Evolutionary conservation across 1,140 invertebrate species (phyloP).

Genomic region (Magallana gigas): DNA sequence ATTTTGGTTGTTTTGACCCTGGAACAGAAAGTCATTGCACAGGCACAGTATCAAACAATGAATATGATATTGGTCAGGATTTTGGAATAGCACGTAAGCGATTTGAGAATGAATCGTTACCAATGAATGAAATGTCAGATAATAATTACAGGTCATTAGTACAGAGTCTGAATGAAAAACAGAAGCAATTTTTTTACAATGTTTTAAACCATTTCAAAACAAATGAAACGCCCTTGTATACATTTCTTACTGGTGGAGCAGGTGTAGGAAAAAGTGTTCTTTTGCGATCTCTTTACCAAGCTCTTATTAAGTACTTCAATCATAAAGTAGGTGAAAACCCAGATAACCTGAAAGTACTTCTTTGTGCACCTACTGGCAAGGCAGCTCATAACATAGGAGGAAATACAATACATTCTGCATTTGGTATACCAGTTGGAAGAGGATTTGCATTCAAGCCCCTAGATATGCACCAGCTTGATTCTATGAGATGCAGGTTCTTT

Average conservation of each 20-base stretch:
- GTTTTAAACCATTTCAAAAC: conserved; percentile 15
- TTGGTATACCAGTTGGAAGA: conserved; percentile 60
- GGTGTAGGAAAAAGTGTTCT: conserved; percentile 52
- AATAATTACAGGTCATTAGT: conserved; percentile 40
- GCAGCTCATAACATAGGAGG: conserved; percentile 61
- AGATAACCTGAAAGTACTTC: conserved; percentile 42
- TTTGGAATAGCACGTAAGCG: conserved; percentile 36
- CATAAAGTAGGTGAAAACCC: conserved; percentile 45
- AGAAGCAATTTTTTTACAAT: conserved; percentile 46
- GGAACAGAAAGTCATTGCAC: not conserved
- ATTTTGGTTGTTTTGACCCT: conserved; percentile 55
- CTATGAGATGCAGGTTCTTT: conserved; percentile 33
- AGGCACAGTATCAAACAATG: not conserved
- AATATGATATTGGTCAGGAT: conserved; percentile 57
- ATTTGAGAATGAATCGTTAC: not conserved
- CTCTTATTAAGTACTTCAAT: conserved; percentile 47
- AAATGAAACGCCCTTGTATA: not conserved
- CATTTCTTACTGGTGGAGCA: conserved; percentile 49
- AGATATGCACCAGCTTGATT: conserved; percentile 55
- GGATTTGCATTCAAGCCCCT: conserved; percentile 58
- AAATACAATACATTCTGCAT: conserved; percentile 53
- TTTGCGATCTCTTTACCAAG: conserved; percentile 51
- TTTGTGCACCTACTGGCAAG: conserved; percentile 64
- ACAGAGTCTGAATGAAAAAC: conserved; percentile 52
- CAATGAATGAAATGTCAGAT: conserved; percentile 45